Evolutionary conservation across 2,113 vertebrate species (phyloP), one percentile per base, ranked within the genome.

Genomic region (Bubo bubo): DNA sequence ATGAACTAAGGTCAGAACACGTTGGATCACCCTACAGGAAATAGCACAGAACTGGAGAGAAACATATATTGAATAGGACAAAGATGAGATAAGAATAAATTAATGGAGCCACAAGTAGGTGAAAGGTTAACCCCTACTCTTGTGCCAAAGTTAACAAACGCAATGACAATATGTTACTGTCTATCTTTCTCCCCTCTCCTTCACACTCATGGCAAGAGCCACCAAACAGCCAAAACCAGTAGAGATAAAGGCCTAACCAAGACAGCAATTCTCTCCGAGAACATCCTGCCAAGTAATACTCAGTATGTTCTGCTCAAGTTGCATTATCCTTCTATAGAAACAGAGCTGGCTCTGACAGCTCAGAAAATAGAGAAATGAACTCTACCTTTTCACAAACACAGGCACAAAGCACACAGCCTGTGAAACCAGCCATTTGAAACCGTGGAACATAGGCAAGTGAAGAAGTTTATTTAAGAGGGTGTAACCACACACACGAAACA

Each of bases 261-360:
- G 45, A 52, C 0, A 3, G 10, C 26, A 45, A 49, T 47, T 56
- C n/a, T 72, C 30, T 62, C 35, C 0, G 0, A 85, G 53, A 81
- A 77, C 9, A n/a, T 41, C 17, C 34, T 63, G 64, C 22, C 49
- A 90, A 77, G 17, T 56, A 77, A 75, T 72, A 45, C 53, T 89
- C 23, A 21, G 1, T 11, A 59, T 4, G 8, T 59, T 62, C 59
- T 72, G 30, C 22, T 72, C 49, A 12, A 34, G 53, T 68, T 67
- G 58, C 30, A 77, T 12, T 22, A 81, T 37, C 9, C n/a, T 66
- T 14, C 22, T 18, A 13, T 0, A 77, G 53, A 81, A 86, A 39
- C 34, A 71, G 6, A 14, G 16, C 22, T 73, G 41, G 21, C 35
- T 85, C 58, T 82, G 49, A 79, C 43, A 63, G 64, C 30, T 77